Conservation (phyloP, 2,113 vertebrate genomes). For the Heterotis niloticus region DNA sequence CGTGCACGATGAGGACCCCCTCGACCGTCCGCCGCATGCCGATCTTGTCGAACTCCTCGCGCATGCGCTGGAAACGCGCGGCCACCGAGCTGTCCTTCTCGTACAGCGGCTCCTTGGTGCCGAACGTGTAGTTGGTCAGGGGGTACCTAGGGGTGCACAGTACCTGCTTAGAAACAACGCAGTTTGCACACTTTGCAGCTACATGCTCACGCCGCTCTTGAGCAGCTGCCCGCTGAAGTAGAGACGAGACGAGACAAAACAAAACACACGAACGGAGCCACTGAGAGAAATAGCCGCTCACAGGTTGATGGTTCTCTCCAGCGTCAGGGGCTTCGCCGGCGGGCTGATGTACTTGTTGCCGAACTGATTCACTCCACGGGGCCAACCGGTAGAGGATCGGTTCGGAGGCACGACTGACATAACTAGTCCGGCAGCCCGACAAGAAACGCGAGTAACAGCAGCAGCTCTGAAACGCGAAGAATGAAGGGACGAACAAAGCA, state of each 20-base stretch:
- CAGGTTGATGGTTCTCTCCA: conserved; percentile 98
- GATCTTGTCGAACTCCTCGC: conserved; percentile 97
- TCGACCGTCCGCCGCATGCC: conserved; percentile 96
- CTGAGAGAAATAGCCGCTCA: conserved; percentile 57
- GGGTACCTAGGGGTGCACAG: conserved; percentile 72
- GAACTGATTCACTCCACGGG: conserved; percentile 88
- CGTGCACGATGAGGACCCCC: conserved; percentile 93
- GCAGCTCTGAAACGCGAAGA: no score
- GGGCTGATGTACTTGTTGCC: conserved; percentile 88
- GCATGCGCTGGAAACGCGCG: conserved; percentile 92
- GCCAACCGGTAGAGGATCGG: conserved; percentile 91
- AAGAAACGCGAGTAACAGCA: no score
- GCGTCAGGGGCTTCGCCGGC: conserved; percentile 87
- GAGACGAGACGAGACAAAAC: no score
- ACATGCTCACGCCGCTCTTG: no score
- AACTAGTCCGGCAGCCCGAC: conserved; percentile 13
- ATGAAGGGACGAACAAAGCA: no score
- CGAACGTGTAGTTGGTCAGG: conserved; percentile 95
- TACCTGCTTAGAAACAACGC: no score
- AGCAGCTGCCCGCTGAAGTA: no score
- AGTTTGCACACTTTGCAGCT: no score
- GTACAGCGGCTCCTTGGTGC: conserved; percentile 95
- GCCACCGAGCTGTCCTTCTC: conserved; percentile 98
- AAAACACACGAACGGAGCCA: no score
- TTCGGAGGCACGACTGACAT: conserved; percentile 94